Evolutionary conservation across 1,140 invertebrate species (phyloP), one percentile per base, ranked within the genome.

Genomic region (Macrocentrus cingulum): DNA sequence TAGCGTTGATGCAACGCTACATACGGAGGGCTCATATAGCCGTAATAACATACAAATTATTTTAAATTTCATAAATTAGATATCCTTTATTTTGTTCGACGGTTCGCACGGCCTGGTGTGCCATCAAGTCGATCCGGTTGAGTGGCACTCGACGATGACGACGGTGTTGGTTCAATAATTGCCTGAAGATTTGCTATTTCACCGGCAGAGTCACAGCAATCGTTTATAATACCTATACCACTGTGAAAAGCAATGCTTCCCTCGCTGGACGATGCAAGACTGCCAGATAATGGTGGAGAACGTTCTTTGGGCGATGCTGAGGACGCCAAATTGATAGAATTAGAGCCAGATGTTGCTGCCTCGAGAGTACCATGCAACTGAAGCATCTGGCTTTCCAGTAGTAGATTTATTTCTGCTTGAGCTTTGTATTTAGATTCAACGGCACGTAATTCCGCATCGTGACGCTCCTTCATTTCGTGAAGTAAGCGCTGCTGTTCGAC

Each of bases 401-500:
- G 79, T 55, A 87, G 78, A 70, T 87, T 88, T 22, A 89, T 85
- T 20, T 84, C 79, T 64, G 86, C 82, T 62, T 90, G 84, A 4
- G 84, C 82, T 48, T 83, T 80, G 68, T 90, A 91, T 69, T 91
- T 91, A 39, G 86, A 87, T 65, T 88, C 87, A 1, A 90, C 79
- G 2, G 87, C 83, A 70, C 84, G 72, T 29, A 83, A 66, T 51
- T 82, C 79, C 5, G 77, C 75, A 51, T 80, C 81, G 62, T 82
- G 76, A 58, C 81, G 78, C 54, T 82, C 83, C 29, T 80, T 81
- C 8, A 80, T 77, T 48, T 77, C 74, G 39, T 79, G 75, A 19
- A 82, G 59, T n/a, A 77, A 67, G 9, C 80, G 76, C 66, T 80
- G 77, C 57, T 81, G 69, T 44, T 83, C 82, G 13, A 76, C 69